phyloP scores from a whole-genome alignment of 2,888 invertebrate genomes.

The Polydrusus cervinus region DNA sequence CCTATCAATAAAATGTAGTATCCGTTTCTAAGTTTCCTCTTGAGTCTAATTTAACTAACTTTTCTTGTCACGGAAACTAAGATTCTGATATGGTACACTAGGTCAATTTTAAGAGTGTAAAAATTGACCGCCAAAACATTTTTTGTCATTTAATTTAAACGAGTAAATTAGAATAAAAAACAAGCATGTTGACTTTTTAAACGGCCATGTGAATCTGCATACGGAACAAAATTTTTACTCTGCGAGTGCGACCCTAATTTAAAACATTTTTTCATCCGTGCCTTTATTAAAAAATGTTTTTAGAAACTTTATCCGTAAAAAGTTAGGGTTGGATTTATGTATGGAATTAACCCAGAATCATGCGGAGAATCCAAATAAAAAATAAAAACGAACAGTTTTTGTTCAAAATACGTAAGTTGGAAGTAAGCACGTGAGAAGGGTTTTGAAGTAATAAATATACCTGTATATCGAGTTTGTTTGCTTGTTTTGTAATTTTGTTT shows the following conservation, averaged over 20 bases:
- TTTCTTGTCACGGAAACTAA: too few species aligned
- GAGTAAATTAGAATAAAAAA: too few species aligned
- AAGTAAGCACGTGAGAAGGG: not conserved
- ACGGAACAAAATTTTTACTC: too few species aligned
- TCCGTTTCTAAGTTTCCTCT: too few species aligned
- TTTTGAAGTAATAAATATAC: slow-evolving; percentile 6
- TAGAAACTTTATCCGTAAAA: not conserved
- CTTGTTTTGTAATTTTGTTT: slow-evolving; percentile 19
- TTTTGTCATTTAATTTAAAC: too few species aligned
- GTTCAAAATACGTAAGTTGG: slow-evolving; percentile 9
- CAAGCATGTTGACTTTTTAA: too few species aligned
- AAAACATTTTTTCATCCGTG: not conserved
- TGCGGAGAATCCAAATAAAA: slow-evolving; percentile 11
- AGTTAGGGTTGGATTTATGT: slow-evolving; percentile 4
- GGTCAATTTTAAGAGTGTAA: too few species aligned
- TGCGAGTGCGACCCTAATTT: not conserved
- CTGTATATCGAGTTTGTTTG: slow-evolving; percentile 9
- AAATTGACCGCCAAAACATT: too few species aligned
- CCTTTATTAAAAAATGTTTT: not conserved
- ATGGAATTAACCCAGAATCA: slow-evolving; percentile 3
- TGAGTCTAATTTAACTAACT: too few species aligned
- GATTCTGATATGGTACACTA: too few species aligned
- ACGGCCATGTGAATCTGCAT: too few species aligned
- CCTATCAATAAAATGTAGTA: too few species aligned
- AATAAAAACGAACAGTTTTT: slow-evolving; percentile 8